phyloP scores from a whole-genome alignment of 2,113 vertebrate genomes.

The Sminthopsis crassicaudata region DNA sequence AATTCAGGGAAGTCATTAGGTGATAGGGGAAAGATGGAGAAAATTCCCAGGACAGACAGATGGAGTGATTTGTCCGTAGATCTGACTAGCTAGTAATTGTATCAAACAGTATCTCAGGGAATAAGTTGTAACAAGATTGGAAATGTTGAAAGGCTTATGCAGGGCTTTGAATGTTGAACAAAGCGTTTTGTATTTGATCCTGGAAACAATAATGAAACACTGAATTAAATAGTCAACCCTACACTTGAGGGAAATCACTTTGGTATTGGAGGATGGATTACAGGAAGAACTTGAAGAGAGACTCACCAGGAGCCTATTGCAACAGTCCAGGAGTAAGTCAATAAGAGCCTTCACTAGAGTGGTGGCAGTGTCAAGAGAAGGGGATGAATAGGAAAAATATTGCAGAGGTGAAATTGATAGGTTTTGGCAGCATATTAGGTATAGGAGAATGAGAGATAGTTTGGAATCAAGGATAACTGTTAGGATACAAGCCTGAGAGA shows the following conservation, averaged over 20 bases:
- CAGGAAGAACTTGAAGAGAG: not conserved
- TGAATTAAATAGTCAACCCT: not conserved
- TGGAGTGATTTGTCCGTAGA: not conserved
- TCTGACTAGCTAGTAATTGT: not conserved
- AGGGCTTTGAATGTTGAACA: not conserved
- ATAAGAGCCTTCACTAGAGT: not conserved
- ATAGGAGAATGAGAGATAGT: not conserved
- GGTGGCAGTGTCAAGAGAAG: not conserved
- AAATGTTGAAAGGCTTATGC: not conserved
- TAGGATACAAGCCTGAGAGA: slow-evolving; percentile 5
- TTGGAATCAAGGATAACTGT: not conserved
- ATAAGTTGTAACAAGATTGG: no score
- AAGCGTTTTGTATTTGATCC: not conserved
- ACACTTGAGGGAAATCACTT: not conserved
- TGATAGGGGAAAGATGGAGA: not conserved
- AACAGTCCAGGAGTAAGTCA: not conserved
- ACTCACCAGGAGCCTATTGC: not conserved
- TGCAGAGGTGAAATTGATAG: not conserved
- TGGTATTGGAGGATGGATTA: not conserved
- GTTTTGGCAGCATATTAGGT: not conserved
- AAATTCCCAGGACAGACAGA: not conserved
- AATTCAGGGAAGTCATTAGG: not conserved
- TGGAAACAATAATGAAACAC: not conserved
- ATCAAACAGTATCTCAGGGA: not conserved
- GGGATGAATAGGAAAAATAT: not conserved